A percentile compares a stretch with the other conserved stretches of the same genome.
Conservation (phyloP, 2,888 invertebrate genomes). For the Melitaea athalia region DNA sequence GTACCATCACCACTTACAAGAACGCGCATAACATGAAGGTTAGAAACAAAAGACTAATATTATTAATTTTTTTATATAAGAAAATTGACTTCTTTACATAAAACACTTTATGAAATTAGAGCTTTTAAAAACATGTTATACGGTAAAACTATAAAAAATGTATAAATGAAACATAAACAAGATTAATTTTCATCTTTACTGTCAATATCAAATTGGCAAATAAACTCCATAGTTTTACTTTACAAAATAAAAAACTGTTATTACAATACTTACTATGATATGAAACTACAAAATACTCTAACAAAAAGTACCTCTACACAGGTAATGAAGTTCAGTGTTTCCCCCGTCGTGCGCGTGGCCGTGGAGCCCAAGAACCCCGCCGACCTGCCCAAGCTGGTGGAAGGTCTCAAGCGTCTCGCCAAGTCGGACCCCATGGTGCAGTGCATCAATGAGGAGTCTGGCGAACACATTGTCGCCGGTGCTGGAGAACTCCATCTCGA, state of each 20-base stretch:
- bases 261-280: too few species aligned
- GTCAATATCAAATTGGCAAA: too few species aligned
- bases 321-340: conserved; percentile 99
- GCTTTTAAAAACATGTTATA: too few species aligned
- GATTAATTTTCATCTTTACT: too few species aligned
- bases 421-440: conserved; percentile 99
- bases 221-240: too few species aligned
- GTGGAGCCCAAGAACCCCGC: conserved; percentile 99
- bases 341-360: conserved; percentile 99
- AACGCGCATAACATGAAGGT: conserved; percentile 99
- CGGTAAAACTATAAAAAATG: too few species aligned
- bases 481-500: conserved; percentile 99
- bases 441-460: conserved; percentile 99
- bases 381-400: conserved; percentile 99
- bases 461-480: conserved; percentile 99
- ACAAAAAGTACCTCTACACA: conserved; percentile 52
- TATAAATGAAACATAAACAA: too few species aligned
- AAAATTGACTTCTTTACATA: neutral
- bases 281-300: too few species aligned
- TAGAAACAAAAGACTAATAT: conserved; percentile 22
- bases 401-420: conserved; percentile 98
- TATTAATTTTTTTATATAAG: neutral
- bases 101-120: too few species aligned
- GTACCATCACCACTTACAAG: conserved; percentile 99
- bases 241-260: too few species aligned